A percentile compares a stretch with the other conserved stretches of the same genome.
phyloP scores from a whole-genome alignment of 2,888 invertebrate genomes.

The Sarcophaga subvicina region DNA sequence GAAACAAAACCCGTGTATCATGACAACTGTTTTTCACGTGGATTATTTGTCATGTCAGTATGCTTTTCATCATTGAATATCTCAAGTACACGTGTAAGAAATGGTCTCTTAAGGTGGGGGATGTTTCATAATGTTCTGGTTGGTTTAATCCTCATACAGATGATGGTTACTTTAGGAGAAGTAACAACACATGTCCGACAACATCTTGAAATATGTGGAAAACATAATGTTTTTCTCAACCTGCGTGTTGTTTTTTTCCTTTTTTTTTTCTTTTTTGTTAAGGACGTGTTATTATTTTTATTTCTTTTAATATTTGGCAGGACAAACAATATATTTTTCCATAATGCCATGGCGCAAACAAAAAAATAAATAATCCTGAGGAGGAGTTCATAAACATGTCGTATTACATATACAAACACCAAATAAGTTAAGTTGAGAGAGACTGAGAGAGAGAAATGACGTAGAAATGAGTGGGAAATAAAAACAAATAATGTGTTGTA shows the following conservation, averaged over 20 bases:
- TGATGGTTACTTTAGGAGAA: neutral
- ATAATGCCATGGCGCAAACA: neutral
- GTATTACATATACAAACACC: neutral
- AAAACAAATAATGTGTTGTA: slow-evolving; percentile 56
- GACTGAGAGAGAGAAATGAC: neutral
- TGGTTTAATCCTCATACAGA: neutral
- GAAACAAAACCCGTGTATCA: neutral
- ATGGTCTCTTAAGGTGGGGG: slow-evolving; percentile 48
- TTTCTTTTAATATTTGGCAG: slow-evolving; percentile 24
- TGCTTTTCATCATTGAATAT: slow-evolving; percentile 11
- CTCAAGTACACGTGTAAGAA: slow-evolving; percentile 41
- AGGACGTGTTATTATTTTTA: slow-evolving; percentile 57
- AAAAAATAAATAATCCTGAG: neutral
- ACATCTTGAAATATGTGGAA: slow-evolving; percentile 39
- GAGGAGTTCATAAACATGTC: slow-evolving; percentile 51
- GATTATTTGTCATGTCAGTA: neutral
- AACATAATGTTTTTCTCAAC: slow-evolving; percentile 40
- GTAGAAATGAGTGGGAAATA: slow-evolving; percentile 31
- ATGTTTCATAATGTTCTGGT: slow-evolving; percentile 7
- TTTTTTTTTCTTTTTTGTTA: neutral
- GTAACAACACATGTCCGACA: slow-evolving; percentile 58
- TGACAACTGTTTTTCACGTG: slow-evolving; percentile 1
- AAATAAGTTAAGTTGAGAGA: neutral
- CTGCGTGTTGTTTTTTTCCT: neutral
- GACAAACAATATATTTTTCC: neutral